These are phyloP conservation scores for Mythimna vitellina DNA, from an alignment of 2,888 invertebrate species.

Conservation along the genomic window DNA sequence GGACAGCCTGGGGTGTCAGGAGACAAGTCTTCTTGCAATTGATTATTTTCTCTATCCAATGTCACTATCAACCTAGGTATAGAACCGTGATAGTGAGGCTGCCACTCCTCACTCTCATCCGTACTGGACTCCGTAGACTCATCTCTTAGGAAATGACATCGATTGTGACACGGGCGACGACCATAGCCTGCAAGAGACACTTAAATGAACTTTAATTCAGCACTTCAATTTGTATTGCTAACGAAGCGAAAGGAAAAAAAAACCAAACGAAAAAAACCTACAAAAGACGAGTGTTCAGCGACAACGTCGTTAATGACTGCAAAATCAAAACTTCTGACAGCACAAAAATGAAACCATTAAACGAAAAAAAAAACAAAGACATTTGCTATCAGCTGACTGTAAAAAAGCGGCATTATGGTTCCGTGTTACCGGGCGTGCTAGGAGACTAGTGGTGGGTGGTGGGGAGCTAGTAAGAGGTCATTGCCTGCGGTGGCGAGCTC, in stretches of 20 bases:
- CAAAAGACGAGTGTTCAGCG: conserved; percentile 17
- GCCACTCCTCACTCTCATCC: conserved; percentile 82
- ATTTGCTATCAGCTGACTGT: conserved; percentile 28
- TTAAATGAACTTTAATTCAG: conserved; percentile 59
- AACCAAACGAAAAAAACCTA: conserved; percentile 39
- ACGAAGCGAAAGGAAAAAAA: conserved; percentile 50
- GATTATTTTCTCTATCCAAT: conserved; percentile 83
- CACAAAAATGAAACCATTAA: conserved; percentile 35
- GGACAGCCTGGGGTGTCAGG: conserved; percentile 85
- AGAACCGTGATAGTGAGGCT: conserved; percentile 83
- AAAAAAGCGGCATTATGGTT: conserved; percentile 33
- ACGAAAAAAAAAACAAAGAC: conserved; percentile 17
- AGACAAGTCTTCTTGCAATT: conserved; percentile 81
- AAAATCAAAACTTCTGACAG: conserved; percentile 39
- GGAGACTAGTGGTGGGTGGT: conserved; percentile 1
- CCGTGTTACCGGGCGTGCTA: conserved; percentile 50
- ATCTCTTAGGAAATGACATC: conserved; percentile 77
- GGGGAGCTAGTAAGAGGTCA: conserved; percentile 18
- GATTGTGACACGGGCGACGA: conserved; percentile 77
- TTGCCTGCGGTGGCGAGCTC: conserved; percentile 89
- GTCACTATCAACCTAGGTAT: conserved; percentile 86
- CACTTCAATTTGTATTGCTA: conserved; percentile 47
- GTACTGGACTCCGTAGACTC: conserved; percentile 87
- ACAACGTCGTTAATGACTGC: conserved; percentile 19
- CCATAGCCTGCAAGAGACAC: conserved; percentile 83